These are phyloP conservation scores for Amiota minor DNA, from an alignment of 2,888 invertebrate species.

Conservation along the genomic window DNA sequence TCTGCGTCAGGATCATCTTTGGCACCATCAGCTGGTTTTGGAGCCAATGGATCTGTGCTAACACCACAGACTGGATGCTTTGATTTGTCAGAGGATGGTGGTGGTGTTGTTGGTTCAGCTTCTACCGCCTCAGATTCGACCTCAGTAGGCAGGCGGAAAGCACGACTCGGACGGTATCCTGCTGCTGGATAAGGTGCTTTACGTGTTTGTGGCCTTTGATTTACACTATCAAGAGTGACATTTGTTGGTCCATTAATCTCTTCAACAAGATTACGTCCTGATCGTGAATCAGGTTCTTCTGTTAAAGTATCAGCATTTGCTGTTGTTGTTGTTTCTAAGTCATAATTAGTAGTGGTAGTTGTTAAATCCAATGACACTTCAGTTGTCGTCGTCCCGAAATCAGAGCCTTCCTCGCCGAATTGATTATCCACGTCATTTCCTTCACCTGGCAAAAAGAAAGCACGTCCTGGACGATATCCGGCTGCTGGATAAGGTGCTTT, in stretches of 20 bases:
- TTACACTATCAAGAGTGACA: conserved; percentile 33
- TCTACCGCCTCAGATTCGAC: conserved; percentile 26
- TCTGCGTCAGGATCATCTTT: conserved; percentile 64
- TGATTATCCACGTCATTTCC: conserved; percentile 18
- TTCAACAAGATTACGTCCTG: background rate
- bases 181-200: conserved; percentile 62
- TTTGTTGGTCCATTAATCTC: conserved; percentile 45
- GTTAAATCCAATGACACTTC: conserved; percentile 40
- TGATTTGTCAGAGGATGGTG: conserved; percentile 45
- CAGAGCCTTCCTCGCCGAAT: conserved; percentile 37
- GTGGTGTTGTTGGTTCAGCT: background rate
- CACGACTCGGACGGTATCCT: conserved; percentile 63
- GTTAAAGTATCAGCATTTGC: background rate
- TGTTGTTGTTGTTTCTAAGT: conserved; percentile 11
- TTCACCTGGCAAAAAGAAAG: conserved; percentile 59
- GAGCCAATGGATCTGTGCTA: conserved; percentile 64
- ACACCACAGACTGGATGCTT: conserved; percentile 65
- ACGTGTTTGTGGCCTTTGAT: background rate
- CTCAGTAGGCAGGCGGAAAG: conserved; percentile 61
- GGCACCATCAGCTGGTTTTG: conserved; percentile 60
- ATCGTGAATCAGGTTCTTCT: background rate
- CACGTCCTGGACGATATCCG: conserved; percentile 60
- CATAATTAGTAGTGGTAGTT: conserved; percentile 44
- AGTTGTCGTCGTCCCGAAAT: conserved; percentile 53
- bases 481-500: conserved; percentile 61